Base-by-base conservation (phyloP, 1,140 invertebrate species). In the Charaxes varanes region DNA sequence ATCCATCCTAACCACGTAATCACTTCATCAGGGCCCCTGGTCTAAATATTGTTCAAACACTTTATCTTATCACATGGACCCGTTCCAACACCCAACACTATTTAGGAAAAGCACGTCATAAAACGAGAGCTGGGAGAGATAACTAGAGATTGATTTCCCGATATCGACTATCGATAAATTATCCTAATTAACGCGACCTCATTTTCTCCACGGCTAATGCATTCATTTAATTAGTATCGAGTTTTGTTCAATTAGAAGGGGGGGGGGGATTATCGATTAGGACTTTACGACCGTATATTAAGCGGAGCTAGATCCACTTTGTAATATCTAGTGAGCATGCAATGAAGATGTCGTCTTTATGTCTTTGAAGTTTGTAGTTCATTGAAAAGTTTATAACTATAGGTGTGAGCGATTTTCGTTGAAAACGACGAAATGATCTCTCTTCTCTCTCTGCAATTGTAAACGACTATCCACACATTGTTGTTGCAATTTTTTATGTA, bases 51-150 rank as follows among this genome's bases (percentile, higher is more conserved):
- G 23, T 41, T 14, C 17, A 35, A 31, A 17, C 30, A n/a, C n/a
- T n/a, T 48, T 63, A 67, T 69, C 66, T 73, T 70, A 73, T 73
- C 69, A 30, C 15, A 12, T 15, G 52, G 58, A 46, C 59, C 51
- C 43, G 57, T 55, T 42, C 47, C 36, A 53, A 63, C 59, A 62
- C 26, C 46, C 36, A 47, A 47, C 23, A 42, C 47, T 53, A 43
- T 55, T 68, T 48, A 45, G 38, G 37, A 31, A 61, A 58, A 66
- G 60, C 62, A 52, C 53, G 53, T 54, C 45, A 47, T 53, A 49
- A 52, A 33, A 21, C 35, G 31, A 35, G 34, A 40, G 54, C 44
- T 46, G 53, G 59, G 55, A 58, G 41, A 36, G 64, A 58, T 49
- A 65, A 46, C 33, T 54, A 69, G 59, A 43, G 60, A 66, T 59